Conservation (phyloP, 2,113 vertebrate genomes). For the Paradisaea rubra region DNA sequence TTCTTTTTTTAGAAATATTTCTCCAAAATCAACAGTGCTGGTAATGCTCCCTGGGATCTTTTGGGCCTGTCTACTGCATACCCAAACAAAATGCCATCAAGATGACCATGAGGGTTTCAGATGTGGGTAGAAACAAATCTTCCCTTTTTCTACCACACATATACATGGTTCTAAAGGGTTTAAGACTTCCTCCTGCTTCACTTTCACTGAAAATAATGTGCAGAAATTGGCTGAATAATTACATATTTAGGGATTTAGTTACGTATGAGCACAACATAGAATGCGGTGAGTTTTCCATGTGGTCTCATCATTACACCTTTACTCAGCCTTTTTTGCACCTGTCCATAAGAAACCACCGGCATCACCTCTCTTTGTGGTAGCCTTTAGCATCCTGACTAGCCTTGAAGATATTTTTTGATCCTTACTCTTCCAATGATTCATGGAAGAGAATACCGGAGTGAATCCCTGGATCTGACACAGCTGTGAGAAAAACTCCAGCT, state of each 20-base stretch:
- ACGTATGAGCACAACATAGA: neutral
- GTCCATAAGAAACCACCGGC: neutral
- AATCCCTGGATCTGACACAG: neutral
- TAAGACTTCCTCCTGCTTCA: neutral
- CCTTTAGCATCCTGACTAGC: neutral
- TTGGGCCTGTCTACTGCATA: neutral
- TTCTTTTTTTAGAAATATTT: neutral
- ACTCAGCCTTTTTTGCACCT: neutral
- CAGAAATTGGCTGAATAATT: neutral
- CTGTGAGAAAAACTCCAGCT: neutral
- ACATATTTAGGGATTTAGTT: neutral
- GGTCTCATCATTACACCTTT: neutral
- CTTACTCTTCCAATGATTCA: neutral
- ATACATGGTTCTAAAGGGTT: neutral
- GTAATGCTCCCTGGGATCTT: neutral
- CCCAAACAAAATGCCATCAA: neutral
- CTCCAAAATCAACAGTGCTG: neutral
- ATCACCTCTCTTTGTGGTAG: neutral
- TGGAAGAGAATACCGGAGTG: neutral
- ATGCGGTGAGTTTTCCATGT: neutral
- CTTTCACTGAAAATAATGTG: neutral
- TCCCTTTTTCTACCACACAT: neutral
- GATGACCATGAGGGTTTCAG: neutral
- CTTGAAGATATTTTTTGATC: neutral
- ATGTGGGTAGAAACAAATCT: neutral